Evolutionary conservation across 2,888 invertebrate genomes (phyloP).

Genomic region (Empis livida): DNA sequence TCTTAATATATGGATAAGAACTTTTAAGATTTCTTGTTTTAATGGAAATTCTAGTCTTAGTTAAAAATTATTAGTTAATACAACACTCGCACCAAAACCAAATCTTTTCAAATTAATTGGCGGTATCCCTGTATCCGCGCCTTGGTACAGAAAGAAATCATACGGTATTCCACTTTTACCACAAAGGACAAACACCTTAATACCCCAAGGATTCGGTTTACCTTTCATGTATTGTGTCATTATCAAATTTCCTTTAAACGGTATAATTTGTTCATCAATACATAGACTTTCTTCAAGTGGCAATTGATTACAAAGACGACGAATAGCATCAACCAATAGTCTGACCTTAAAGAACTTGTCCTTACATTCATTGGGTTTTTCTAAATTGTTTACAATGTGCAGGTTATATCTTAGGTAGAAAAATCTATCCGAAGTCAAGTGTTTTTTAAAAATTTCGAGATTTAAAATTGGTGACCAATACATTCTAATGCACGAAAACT

Average conservation of each 20-base stretch:
- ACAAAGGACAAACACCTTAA: conserved; percentile 18
- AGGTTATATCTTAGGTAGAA: background rate
- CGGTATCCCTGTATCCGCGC: conserved; percentile 7
- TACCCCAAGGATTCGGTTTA: conserved; percentile 16
- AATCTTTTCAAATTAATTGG: conserved; percentile 6
- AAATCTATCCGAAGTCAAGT: background rate
- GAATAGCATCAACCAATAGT: background rate
- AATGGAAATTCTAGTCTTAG: too few species aligned
- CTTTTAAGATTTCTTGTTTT: too few species aligned
- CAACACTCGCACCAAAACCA: conserved; percentile 14
- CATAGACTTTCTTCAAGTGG: background rate
- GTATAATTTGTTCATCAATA: background rate
- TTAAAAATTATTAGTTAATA: background rate
- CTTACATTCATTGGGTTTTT: background rate
- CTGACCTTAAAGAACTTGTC: background rate
- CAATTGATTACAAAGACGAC: background rate
- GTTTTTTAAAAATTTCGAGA: background rate
- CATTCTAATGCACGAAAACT: background rate
- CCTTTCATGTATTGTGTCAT: conserved; percentile 1
- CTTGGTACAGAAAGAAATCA: conserved; percentile 23
- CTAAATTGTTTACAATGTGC: background rate
- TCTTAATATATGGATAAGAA: too few species aligned
- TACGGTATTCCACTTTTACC: conserved; percentile 18
- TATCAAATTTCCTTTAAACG: background rate
- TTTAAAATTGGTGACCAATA: background rate